These are phyloP conservation scores for Meriones psammophilus DNA, from an alignment of 2,797 vertebrate genomes.

Conservation along the genomic window DNA sequence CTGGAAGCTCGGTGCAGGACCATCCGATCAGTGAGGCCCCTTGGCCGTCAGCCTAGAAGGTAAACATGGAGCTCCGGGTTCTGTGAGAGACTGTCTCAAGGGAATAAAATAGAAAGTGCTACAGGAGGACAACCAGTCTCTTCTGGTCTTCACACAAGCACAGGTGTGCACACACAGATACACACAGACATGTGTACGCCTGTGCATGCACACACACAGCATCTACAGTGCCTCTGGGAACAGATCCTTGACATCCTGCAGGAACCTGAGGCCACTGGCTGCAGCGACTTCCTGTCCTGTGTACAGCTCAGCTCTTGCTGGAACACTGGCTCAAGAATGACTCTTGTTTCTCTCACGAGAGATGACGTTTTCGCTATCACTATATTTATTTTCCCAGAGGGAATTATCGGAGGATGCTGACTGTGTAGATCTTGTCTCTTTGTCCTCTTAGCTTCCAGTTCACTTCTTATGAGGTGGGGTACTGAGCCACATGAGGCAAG, in stretches of 20 bases:
- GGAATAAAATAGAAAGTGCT: neutral
- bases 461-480: neutral
- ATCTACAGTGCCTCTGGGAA: neutral
- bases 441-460: neutral
- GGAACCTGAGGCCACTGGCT: neutral
- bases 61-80: neutral
- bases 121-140: neutral
- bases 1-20: neutral
- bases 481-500: neutral
- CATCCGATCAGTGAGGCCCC: neutral
- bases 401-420: neutral
- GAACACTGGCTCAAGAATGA: neutral
- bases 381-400: neutral
- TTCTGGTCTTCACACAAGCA: neutral
- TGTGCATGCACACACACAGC: neutral
- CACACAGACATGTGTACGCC: too few relatives aligned
- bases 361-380: neutral
- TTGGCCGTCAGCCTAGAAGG: neutral
- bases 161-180: neutral
- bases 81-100: neutral
- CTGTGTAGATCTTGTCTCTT: neutral
- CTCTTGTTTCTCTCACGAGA: neutral
- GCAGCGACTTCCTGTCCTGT: accelerated
- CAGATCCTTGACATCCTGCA: neutral
- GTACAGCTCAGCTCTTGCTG: too few relatives aligned